Conservation (phyloP, 1,140 invertebrate genomes). For the Copidosoma floridanum region DNA sequence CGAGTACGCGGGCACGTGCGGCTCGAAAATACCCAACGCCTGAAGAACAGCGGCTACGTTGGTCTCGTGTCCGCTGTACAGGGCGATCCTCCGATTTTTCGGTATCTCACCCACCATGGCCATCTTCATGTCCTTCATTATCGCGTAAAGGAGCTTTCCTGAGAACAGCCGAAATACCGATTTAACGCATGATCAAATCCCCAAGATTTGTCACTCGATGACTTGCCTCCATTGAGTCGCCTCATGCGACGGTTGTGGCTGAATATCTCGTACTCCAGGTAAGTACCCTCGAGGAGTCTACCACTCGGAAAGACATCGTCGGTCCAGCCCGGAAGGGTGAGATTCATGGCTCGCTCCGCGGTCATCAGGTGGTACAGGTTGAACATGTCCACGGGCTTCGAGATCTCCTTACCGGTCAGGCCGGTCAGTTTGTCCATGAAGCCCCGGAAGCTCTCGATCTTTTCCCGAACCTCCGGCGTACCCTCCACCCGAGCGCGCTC, state of each 20-base stretch:
- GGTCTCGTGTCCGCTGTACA: slow-evolving; percentile 70
- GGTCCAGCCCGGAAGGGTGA: slow-evolving; percentile 40
- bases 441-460: slow-evolving; percentile 17
- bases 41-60: slow-evolving; percentile 67
- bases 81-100: slow-evolving; percentile 52
- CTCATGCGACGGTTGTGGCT: slow-evolving; percentile 44
- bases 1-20: slow-evolving; percentile 59
- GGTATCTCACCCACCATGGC: slow-evolving; percentile 21
- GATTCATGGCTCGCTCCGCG: slow-evolving; percentile 33
- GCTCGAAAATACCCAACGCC: slow-evolving; percentile 63
- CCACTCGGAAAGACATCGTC: slow-evolving; percentile 37
- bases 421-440: slow-evolving; percentile 34
- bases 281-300: slow-evolving; percentile 27
- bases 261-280: slow-evolving; percentile 51
- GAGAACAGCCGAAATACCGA: no score
- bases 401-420: slow-evolving; percentile 37
- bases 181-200: no score
- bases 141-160: slow-evolving; percentile 54
- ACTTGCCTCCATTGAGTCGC: slow-evolving; percentile 23
- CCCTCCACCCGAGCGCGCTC: background rate
- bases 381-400: slow-evolving; percentile 29
- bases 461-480: background rate
- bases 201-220: no score
- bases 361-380: slow-evolving; percentile 40
- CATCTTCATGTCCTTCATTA: slow-evolving; percentile 52